Evolutionary conservation across 2,888 invertebrate genomes (phyloP).

Genomic region (Lycophotia porphyrea): DNA sequence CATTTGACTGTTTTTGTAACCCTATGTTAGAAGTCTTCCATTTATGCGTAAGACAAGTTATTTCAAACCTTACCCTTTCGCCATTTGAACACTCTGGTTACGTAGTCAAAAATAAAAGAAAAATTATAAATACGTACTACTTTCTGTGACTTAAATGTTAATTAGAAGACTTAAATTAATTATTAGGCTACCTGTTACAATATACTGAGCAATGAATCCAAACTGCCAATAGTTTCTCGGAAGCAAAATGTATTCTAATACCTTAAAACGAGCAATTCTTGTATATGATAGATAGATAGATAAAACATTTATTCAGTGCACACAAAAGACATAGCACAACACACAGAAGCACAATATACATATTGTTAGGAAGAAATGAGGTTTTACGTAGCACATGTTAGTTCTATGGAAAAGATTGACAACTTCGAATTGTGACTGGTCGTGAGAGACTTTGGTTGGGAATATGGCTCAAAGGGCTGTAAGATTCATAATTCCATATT

Average conservation of each 20-base stretch:
- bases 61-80: conserved; percentile 16
- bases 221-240: conserved; percentile 20
- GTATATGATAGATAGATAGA: too few relatives aligned
- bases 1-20: conserved; percentile 11
- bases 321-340: too few relatives aligned
- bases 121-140: background rate
- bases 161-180: background rate
- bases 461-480: too few relatives aligned
- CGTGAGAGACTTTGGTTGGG: too few relatives aligned
- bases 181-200: conserved; percentile 13
- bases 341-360: too few relatives aligned
- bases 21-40: background rate
- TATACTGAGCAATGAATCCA: conserved; percentile 21
- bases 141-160: conserved; percentile 7
- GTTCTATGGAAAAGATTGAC: too few relatives aligned
- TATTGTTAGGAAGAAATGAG: too few relatives aligned
- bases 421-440: too few relatives aligned
- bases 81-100: conserved; percentile 11
- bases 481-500: too few relatives aligned
- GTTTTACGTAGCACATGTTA: too few relatives aligned
- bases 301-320: too few relatives aligned
- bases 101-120: conserved; percentile 8
- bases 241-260: background rate
- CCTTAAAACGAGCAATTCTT: too few relatives aligned
- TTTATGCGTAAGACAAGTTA: background rate